Conservation (phyloP, 2,797 vertebrate genomes). For the Todus mexicanus region DNA sequence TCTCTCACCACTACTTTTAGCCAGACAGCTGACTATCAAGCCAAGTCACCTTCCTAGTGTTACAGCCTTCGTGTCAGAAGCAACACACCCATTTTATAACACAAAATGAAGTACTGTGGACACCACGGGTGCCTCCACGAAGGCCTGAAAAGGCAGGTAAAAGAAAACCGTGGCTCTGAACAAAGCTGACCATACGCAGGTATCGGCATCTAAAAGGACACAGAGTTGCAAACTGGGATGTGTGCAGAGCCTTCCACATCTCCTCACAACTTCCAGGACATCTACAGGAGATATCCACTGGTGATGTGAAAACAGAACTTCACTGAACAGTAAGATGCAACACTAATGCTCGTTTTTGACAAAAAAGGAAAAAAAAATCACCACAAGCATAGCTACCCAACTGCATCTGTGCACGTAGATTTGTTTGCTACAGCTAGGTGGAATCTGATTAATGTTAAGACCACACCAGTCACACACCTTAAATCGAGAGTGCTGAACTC, state of each 20-base stretch:
- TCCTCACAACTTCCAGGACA: background rate
- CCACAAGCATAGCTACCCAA: background rate
- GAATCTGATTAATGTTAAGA: background rate
- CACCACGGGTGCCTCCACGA: background rate
- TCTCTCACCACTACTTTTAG: background rate
- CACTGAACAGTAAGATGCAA: background rate
- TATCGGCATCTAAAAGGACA: background rate
- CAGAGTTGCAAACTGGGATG: background rate
- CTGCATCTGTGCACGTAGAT: background rate
- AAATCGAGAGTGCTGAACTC: background rate
- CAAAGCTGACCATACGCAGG: background rate
- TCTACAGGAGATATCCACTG: background rate
- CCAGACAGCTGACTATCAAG: background rate
- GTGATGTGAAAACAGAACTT: background rate
- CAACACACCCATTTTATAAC: background rate
- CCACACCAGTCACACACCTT: background rate
- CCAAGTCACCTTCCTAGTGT: background rate
- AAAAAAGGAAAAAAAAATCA: background rate
- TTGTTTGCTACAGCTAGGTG: background rate
- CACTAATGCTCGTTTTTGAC: background rate
- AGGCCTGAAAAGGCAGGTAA: background rate
- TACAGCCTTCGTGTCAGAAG: background rate
- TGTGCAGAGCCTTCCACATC: background rate
- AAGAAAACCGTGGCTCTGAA: background rate
- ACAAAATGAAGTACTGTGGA: background rate